A percentile compares a stretch with the other conserved stretches of the same genome.
phyloP scores from a whole-genome alignment of 2,888 invertebrate genomes.

The Hetaerina titia region DNA sequence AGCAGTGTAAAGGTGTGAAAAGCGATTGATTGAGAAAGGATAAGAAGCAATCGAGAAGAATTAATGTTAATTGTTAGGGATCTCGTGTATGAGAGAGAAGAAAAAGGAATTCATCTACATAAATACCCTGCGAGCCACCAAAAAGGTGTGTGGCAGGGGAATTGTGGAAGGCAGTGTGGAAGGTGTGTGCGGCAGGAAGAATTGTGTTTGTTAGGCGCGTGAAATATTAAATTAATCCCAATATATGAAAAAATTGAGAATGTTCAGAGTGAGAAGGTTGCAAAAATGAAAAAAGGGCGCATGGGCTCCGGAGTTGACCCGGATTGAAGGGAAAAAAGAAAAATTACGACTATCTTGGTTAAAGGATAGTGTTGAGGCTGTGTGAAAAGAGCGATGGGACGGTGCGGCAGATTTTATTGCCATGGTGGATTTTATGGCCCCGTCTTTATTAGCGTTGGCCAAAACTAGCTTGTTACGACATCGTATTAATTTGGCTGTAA shows the following conservation, averaged over 20 bases:
- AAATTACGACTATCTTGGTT: neutral
- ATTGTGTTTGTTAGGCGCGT: no score
- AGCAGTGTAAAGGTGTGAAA: no score
- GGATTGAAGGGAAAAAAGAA: neutral
- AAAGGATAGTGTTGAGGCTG: conserved; percentile 1
- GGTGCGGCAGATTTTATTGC: neutral
- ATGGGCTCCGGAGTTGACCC: neutral
- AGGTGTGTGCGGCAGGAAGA: no score
- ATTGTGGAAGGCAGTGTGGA: no score
- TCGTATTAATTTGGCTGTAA: conserved; percentile 21
- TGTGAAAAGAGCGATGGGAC: neutral
- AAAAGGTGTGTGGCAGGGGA: no score
- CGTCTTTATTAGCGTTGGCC: neutral
- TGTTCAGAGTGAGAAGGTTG: neutral
- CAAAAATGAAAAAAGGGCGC: neutral
- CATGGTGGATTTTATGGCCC: neutral
- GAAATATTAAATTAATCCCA: neutral
- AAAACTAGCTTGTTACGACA: conserved; percentile 30
- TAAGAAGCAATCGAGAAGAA: no score
- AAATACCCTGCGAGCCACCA: no score
- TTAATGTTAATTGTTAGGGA: no score
- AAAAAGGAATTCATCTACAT: no score
- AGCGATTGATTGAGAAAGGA: no score
- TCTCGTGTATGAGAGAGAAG: no score
- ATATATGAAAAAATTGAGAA: neutral